A percentile compares a stretch with the other conserved stretches of the same genome.
Evolutionary conservation across 2,797 vertebrate species (phyloP).

Genomic region (Falco novaeseelandiae): DNA sequence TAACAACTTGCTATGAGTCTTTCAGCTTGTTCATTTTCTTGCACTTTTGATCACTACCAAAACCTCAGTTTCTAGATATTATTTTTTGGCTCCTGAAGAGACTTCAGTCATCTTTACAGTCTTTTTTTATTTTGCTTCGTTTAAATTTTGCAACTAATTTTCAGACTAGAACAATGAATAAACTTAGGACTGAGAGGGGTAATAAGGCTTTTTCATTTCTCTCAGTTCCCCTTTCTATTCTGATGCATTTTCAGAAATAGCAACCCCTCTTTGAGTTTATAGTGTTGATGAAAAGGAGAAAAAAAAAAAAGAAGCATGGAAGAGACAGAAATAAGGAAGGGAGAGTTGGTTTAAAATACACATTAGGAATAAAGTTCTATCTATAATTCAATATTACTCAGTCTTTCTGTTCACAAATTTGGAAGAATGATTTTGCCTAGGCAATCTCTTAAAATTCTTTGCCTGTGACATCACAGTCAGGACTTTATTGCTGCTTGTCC

Average conservation of each 20-base stretch:
- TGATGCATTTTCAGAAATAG: slow-evolving; percentile 4
- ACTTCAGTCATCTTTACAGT: neutral
- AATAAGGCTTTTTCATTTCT: neutral
- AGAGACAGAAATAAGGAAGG: neutral
- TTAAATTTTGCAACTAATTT: slow-evolving; percentile 34
- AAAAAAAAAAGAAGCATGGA: neutral
- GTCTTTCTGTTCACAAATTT: neutral
- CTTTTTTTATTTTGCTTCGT: slow-evolving; percentile 21
- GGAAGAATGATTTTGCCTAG: neutral
- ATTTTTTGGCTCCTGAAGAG: slow-evolving; percentile 13
- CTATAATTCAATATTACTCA: neutral
- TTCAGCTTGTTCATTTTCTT: slow-evolving; percentile 18
- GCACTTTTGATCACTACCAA: slow-evolving; percentile 2
- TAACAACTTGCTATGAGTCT: slow-evolving; percentile 26
- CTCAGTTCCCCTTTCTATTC: neutral
- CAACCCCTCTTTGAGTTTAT: neutral
- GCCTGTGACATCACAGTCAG: neutral
- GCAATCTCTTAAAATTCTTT: neutral
- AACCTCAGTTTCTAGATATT: slow-evolving; percentile 27
- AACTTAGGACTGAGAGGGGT: neutral
- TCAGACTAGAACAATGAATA: neutral
- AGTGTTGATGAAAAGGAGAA: neutral
- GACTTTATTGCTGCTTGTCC: neutral
- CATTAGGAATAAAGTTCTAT: neutral
- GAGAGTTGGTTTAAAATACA: neutral